Evolutionary conservation across 2,888 invertebrate species (phyloP).

Genomic region (Agapetus fuscipes): DNA sequence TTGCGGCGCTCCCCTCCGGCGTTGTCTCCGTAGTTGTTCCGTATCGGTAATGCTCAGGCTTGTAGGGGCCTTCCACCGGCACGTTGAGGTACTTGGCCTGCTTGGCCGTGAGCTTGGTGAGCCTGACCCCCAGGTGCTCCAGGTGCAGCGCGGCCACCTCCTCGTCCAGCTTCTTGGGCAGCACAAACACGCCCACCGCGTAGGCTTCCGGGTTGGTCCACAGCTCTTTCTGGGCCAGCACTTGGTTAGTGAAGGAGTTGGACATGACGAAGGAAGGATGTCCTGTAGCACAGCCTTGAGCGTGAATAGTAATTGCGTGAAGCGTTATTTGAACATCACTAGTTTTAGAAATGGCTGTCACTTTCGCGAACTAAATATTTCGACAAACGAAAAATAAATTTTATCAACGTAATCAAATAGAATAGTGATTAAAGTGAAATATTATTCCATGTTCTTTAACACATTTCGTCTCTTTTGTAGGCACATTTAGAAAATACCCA

Average conservation of each 20-base stretch:
- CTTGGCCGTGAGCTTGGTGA: conserved; percentile 77
- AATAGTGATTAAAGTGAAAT: too few relatives aligned
- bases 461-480: too few relatives aligned
- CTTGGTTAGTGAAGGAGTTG: conserved; percentile 98
- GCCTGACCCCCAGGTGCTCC: conserved; percentile 90
- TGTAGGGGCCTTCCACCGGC: conserved; percentile 83
- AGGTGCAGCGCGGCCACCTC: conserved; percentile 95
- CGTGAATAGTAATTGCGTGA: too few relatives aligned
- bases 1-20: conserved; percentile 32
- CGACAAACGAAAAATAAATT: too few relatives aligned
- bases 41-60: conserved; percentile 96
- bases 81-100: conserved; percentile 90
- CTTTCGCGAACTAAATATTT: too few relatives aligned
- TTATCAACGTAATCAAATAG: too few relatives aligned
- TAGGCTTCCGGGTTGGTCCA: conserved; percentile 86
- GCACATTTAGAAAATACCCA: too few relatives aligned
- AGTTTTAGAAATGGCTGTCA: too few relatives aligned
- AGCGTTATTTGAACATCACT: too few relatives aligned
- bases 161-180: conserved; percentile 95
- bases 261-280: conserved; percentile 99
- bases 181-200: conserved; percentile 80
- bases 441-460: too few relatives aligned
- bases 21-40: too few relatives aligned
- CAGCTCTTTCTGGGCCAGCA: conserved; percentile 96
- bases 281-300: conserved; percentile 98